Base-by-base conservation (phyloP, 2,113 vertebrate genomes). In the Coracopsis vasa region DNA sequence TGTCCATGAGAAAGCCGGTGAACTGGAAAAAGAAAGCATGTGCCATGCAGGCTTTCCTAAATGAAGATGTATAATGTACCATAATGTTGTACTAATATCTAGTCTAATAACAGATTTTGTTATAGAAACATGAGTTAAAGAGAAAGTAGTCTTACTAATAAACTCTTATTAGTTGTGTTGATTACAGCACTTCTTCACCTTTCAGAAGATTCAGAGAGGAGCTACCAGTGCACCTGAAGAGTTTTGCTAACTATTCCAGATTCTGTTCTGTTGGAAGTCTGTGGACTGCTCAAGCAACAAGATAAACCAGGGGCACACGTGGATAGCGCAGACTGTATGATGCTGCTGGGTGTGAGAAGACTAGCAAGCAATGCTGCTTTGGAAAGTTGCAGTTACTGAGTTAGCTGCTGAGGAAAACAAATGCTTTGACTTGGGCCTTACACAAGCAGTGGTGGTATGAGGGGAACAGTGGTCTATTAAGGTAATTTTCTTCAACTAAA, bases 281-380 rank as follows among this genome's bases (percentile, higher is more conserved):
- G 0, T 13, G 20, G 28, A 8, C 23, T 79, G 54, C 33, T 56
- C 45, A 19, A 14, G 33, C 15, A 50, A 25, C 13, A 42, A 10
- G 35, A 45, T 67, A 39, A 87, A 3, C 11, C 44, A 67, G 18
- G 15, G 48, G 14, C 48, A 64, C 4, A 19, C 13, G 31, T 0
- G 0, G 5, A 28, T 23, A 10, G 2, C 41, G 4, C 60, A 82
- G 41, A 13, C 16, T 1, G 0, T 3, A 6, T 25, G 19, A 16
- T 28, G 20, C 23, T 79, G 54, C 75, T 71, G 41, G 9, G 3
- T 0, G 0, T 13, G 23, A 56, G 47, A n/a, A 28, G 20, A 47
- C 6, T 58, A 37, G 62, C 21, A 42, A 73, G 18, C 16, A 61
- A 25, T 41, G 62, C 21, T 42, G 47, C 19, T 72, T 61, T 20